Evolutionary conservation across 2,113 vertebrate genomes (phyloP).

Genomic region (Ceratotherium simum): DNA sequence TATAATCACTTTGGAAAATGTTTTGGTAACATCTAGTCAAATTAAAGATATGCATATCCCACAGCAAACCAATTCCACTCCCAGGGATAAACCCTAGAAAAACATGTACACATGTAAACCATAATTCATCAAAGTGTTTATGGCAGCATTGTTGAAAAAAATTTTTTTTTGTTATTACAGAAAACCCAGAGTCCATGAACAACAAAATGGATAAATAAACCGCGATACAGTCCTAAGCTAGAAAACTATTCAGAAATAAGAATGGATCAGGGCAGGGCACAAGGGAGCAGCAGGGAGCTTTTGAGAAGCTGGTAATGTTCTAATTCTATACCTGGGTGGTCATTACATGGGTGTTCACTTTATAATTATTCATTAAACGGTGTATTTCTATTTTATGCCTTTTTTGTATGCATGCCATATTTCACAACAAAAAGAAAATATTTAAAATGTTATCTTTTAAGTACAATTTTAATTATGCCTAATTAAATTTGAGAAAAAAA

Average conservation of each 20-base stretch:
- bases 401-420: neutral
- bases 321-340: neutral
- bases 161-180: neutral
- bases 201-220: too few species aligned
- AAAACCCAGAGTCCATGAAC: neutral
- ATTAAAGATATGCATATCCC: neutral
- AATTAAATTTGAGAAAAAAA: conserved; percentile 23
- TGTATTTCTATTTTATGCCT: neutral
- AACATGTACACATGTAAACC: neutral
- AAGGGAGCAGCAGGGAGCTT: neutral
- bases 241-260: neutral
- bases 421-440: conserved; percentile 37
- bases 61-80: neutral
- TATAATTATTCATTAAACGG: neutral
- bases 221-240: neutral
- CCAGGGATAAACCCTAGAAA: neutral
- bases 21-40: neutral
- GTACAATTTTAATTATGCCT: conserved; percentile 25
- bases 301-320: neutral
- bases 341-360: neutral
- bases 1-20: neutral
- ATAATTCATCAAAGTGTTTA: neutral
- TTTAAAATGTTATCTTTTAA: conserved; percentile 1
- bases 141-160: neutral
- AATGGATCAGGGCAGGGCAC: neutral